Conservation (phyloP, 1,140 invertebrate genomes). For the Melanaphis sacchari region DNA sequence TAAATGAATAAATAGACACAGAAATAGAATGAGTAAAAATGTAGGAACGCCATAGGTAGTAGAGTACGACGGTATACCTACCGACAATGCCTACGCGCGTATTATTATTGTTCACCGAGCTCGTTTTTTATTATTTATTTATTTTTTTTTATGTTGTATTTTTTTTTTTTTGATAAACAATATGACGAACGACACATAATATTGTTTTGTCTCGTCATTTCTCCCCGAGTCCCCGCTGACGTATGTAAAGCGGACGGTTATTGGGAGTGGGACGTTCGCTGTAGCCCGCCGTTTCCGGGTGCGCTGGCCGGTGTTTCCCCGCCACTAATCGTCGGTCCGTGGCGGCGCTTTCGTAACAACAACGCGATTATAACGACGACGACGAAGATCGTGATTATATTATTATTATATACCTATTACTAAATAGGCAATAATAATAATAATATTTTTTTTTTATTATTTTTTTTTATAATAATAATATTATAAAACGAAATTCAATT, state of each 20-base stretch:
- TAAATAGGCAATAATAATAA: background rate
- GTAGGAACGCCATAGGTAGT: background rate
- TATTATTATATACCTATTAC: background rate
- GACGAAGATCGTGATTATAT: background rate
- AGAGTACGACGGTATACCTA: background rate
- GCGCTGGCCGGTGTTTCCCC: background rate
- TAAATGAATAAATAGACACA: background rate
- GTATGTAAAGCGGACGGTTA: background rate
- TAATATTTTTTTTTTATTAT: too few relatives aligned
- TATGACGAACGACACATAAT: background rate
- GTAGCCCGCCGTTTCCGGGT: background rate
- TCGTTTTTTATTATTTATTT: background rate
- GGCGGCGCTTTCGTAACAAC: background rate
- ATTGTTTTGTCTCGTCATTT: background rate
- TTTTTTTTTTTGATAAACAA: constrained; percentile 14
- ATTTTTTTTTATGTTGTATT: too few relatives aligned
- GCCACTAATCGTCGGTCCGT: too few relatives aligned
- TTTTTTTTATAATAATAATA: too few relatives aligned
- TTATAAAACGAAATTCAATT: background rate
- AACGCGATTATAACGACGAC: background rate
- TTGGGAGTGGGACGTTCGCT: background rate
- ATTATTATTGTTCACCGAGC: background rate
- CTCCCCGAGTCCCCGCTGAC: background rate
- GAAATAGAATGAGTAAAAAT: background rate
- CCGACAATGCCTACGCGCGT: background rate